A percentile compares a stretch with the other conserved stretches of the same genome.
Conservation (phyloP, 1,140 invertebrate species). For the Chironomus striatipennis region DNA sequence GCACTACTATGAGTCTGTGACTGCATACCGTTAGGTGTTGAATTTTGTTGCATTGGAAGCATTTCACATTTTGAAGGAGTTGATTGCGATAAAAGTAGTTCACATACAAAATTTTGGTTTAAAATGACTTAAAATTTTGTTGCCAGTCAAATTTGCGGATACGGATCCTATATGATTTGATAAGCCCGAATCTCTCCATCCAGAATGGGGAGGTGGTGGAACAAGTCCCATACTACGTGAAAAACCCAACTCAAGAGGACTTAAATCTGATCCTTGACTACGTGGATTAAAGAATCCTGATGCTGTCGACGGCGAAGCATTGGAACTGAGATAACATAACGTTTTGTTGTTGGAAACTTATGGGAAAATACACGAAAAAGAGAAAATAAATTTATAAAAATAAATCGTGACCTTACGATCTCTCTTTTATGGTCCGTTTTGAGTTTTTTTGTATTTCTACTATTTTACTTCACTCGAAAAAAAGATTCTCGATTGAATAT, state of each 20-base stretch:
- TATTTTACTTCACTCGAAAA: background rate
- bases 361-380: slow-evolving; percentile 20
- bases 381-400: slow-evolving; percentile 24
- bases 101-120: slow-evolving; percentile 30
- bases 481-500: background rate
- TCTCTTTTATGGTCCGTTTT: background rate
- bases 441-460: slow-evolving; percentile 11
- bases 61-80: slow-evolving; percentile 19
- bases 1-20: background rate
- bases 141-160: slow-evolving; percentile 35
- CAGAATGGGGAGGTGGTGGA: slow-evolving; percentile 49
- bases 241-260: slow-evolving; percentile 50
- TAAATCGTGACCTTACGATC: too few species aligned
- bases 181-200: slow-evolving; percentile 54
- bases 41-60: slow-evolving; percentile 4
- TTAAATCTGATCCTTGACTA: slow-evolving; percentile 39
- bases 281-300: slow-evolving; percentile 40
- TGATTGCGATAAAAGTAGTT: background rate
- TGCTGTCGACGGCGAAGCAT: slow-evolving; percentile 41
- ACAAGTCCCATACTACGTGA: slow-evolving; percentile 60
- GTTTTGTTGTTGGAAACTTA: slow-evolving; percentile 1
- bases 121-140: slow-evolving; percentile 36
- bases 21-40: slow-evolving; percentile 4
- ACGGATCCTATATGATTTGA: slow-evolving; percentile 32
- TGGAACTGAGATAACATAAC: slow-evolving; percentile 11